These are phyloP conservation scores for Cryptophagus acutangulus DNA, from an alignment of 2,888 invertebrate genomes.

Conservation along the genomic window DNA sequence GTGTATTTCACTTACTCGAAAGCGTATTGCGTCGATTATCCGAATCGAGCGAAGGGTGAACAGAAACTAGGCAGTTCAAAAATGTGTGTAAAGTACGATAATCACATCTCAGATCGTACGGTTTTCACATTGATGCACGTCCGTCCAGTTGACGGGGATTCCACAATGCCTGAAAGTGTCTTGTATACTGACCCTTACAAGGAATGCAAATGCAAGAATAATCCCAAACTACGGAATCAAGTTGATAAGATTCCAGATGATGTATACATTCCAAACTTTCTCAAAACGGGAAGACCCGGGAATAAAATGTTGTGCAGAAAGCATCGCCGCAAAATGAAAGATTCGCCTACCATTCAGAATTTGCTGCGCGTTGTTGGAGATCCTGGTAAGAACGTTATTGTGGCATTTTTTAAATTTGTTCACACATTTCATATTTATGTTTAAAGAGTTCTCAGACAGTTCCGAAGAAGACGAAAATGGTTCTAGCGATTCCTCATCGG, in stretches of 20 bases:
- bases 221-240: not conserved
- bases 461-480: no score
- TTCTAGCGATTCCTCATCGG: conserved; percentile 2
- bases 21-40: not conserved
- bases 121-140: not conserved
- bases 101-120: not conserved
- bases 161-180: conserved; percentile 29
- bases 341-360: no score
- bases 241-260: not conserved
- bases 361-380: no score
- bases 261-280: no score
- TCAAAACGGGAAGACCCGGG: no score
- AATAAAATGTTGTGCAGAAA: no score
- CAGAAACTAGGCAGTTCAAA: not conserved
- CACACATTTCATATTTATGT: no score
- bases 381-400: no score
- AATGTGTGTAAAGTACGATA: not conserved
- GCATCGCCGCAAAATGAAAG: no score
- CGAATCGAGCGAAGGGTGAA: not conserved
- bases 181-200: conserved; percentile 39
- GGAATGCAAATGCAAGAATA: conserved; percentile 33
- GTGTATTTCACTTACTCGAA: conserved; percentile 3
- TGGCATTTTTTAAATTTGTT: no score
- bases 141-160: conserved; percentile 19
- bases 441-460: no score